Evolutionary conservation across 2,888 invertebrate genomes (phyloP), one percentile per base, ranked within the genome.

Genomic region (Tupiocoris notatus): DNA sequence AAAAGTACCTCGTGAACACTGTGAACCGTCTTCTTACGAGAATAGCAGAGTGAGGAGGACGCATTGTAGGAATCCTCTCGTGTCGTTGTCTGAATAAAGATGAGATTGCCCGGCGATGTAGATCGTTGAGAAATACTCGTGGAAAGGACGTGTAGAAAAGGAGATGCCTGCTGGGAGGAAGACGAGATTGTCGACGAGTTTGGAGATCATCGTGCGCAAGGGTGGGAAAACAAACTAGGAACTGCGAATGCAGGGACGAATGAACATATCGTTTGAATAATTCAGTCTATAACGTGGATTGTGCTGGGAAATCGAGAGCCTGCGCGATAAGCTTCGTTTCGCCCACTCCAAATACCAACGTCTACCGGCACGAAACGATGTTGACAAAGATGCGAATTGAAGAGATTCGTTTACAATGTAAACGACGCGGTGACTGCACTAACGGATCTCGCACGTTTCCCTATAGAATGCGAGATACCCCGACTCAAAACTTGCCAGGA

Each of bases 261-360:
- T 62, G 63, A 74, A 64, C 62, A 62, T 74, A 61, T 57, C 25
- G 64, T 74, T 62, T 71, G 67, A 67, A 67, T 67, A 67, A 67
- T 67, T 67, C 67, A 67, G 57, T 57, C 67, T 22, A 67, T 67
- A 39, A 67, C 67, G 21, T 39, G 57, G 20, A 67, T 39, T 12
- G 12, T 7, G n/a, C n/a, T n/a, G 39, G 39, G 39, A 12, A 12
- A 39, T 12, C 6, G 39, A 3, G 39, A 39, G 39, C 39, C 39
- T 39, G 39, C 39, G 39, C 39, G 39, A 39, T 39, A 7, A n/a
- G n/a, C 12, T 12, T 39, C 39, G 6, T 39, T 39, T 39, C 39
- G 3, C 39, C 39, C 39, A 39, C 39, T 12, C 39, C 6, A n/a
- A n/a, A n/a, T n/a, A n/a, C n/a, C 39, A 39, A 39, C 39, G 3